A percentile compares a stretch with the other conserved stretches of the same genome.
Conservation (phyloP, 2,888 invertebrate genomes). For the Cerastis rubricosa region DNA sequence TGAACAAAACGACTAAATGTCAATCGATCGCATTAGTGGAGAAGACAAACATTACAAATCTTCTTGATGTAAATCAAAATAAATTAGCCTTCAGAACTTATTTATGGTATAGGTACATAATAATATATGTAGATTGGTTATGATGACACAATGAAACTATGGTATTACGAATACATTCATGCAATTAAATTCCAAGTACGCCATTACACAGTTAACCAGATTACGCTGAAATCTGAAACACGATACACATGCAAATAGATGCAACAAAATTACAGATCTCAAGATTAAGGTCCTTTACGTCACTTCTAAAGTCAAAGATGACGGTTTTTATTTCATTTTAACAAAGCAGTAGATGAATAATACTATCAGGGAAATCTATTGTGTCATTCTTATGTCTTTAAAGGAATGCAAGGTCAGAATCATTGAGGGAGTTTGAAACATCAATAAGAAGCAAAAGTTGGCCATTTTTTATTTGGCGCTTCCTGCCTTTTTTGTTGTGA, state of each 20-base stretch:
- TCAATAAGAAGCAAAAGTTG: slow-evolving; percentile 51
- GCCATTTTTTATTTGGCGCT: slow-evolving; percentile 47
- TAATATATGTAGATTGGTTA: too few species aligned
- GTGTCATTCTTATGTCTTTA: slow-evolving; percentile 55
- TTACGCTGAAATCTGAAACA: slow-evolving; percentile 45
- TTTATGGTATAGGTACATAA: neutral
- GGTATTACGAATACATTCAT: slow-evolving; percentile 30
- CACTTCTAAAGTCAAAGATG: slow-evolving; percentile 60
- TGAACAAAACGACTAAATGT: slow-evolving; percentile 1
- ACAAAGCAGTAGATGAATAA: slow-evolving; percentile 56
- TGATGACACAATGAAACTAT: neutral
- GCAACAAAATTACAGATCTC: slow-evolving; percentile 36
- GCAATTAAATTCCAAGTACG: slow-evolving; percentile 20
- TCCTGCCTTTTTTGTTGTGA: slow-evolving; percentile 50
- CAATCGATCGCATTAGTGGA: neutral
- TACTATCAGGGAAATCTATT: slow-evolving; percentile 58
- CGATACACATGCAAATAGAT: slow-evolving; percentile 43
- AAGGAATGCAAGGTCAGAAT: slow-evolving; percentile 76
- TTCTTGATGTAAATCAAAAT: slow-evolving; percentile 1
- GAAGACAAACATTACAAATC: neutral
- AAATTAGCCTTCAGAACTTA: neutral
- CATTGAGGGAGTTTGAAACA: slow-evolving; percentile 66
- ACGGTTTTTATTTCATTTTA: slow-evolving; percentile 54
- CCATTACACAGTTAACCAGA: slow-evolving; percentile 41
- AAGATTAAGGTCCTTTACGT: slow-evolving; percentile 56